Conservation (phyloP, 2,888 invertebrate genomes). For the Osedax frankpressi region DNA sequence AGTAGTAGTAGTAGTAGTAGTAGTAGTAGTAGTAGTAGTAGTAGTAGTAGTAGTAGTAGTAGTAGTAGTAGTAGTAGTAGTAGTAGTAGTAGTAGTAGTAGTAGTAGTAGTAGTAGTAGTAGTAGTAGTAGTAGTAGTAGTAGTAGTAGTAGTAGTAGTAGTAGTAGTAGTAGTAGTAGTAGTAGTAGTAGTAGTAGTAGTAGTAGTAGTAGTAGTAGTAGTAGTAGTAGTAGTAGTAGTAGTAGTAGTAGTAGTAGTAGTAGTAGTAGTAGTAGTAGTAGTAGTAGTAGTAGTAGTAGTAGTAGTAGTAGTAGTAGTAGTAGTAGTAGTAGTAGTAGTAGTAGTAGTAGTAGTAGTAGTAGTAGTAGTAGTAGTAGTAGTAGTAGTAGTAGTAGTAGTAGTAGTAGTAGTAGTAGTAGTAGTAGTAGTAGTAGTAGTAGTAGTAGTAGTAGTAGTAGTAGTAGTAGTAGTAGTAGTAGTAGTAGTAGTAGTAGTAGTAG, state of each 20-base stretch:
- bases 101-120: slow-evolving; percentile 12
- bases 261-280: slow-evolving; percentile 9
- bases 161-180: not conserved
- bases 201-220: slow-evolving; percentile 10
- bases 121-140: slow-evolving; percentile 7
- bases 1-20: not conserved
- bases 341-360: slow-evolving; percentile 9
- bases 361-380: slow-evolving; percentile 3
- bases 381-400: slow-evolving; percentile 6
- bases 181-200: not conserved
- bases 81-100: slow-evolving; percentile 10
- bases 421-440: not conserved
- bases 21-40: not conserved
- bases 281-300: slow-evolving; percentile 8
- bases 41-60: slow-evolving; percentile 14
- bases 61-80: slow-evolving; percentile 10
- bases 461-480: not conserved
- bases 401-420: slow-evolving; percentile 6
- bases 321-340: slow-evolving; percentile 3
- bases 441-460: not conserved
- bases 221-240: slow-evolving; percentile 15
- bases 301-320: slow-evolving; percentile 8
- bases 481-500: slow-evolving; percentile 10
- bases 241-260: not conserved
- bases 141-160: not conserved